A percentile compares a stretch with the other conserved stretches of the same genome.
Evolutionary conservation across 1,140 invertebrate species (phyloP).

Genomic region (Fopius arisanus): DNA sequence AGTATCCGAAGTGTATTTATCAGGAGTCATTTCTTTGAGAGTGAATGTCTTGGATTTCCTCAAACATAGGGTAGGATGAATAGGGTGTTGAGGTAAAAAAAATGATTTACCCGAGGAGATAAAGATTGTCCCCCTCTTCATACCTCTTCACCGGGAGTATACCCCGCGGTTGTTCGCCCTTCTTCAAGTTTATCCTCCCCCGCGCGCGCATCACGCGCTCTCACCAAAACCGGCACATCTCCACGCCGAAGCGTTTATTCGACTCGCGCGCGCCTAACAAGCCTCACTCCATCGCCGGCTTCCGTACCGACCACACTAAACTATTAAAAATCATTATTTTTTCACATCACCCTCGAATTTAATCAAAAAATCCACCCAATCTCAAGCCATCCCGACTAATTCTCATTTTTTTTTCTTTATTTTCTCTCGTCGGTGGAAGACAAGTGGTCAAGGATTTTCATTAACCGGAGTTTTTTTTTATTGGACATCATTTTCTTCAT

Average conservation of each 20-base stretch:
- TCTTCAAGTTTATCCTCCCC: conserved; percentile 18
- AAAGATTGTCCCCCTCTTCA: not conserved
- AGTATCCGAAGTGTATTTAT: too few species aligned
- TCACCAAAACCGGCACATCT: conserved; percentile 4
- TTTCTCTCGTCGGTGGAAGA: not conserved
- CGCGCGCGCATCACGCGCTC: conserved; percentile 19
- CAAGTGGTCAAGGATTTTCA: not conserved
- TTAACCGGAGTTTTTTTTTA: not conserved
- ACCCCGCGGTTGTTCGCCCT: not conserved
- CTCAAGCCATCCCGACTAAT: too few species aligned
- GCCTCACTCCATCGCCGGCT: conserved; percentile 26
- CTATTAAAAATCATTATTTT: not conserved
- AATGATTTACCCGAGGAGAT: not conserved
- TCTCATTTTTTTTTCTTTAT: not conserved
- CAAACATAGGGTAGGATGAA: too few species aligned
- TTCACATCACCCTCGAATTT: not conserved
- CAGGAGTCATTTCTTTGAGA: too few species aligned
- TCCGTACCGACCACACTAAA: conserved; percentile 23
- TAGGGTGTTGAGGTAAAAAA: too few species aligned
- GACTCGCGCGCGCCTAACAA: conserved; percentile 25
- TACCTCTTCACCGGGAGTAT: not conserved
- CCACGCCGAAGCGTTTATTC: conserved; percentile 20
- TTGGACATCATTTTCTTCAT: not conserved
- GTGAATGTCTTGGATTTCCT: too few species aligned
- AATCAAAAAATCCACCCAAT: too few species aligned